Evolutionary conservation across 1,140 invertebrate species (phyloP), one percentile per base, ranked within the genome.

Genomic region (Pogonognathellus flavescens): DNA sequence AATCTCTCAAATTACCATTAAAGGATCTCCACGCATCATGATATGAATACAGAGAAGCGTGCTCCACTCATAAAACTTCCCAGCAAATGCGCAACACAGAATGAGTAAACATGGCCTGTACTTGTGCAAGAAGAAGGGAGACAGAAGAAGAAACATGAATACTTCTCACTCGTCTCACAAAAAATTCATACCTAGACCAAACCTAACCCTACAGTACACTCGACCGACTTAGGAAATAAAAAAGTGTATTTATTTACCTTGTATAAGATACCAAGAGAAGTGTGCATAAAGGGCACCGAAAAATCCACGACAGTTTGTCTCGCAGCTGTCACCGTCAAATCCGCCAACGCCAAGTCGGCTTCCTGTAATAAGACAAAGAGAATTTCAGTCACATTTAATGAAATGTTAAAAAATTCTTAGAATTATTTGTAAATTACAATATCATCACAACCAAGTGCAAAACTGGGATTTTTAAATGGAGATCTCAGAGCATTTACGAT

Each of bases 291-390:
- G 9, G 88, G 88, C 16, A 80, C 62, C 6, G 88, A 83, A 62
- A 89, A 89, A 70, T 88, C 87, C 20, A 89, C 88, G n/a, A 86
- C 86, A 20, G 20, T 80, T 70, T 85, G 62, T 60, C 88, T 84
- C 13, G 76, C 85, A 53, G 85, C 80, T 50, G 86, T 87, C n/a
- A 89, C 83, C 20, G 88, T 89, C 52, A 89, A 87, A 76, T 89
- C 88, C 5, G 86, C 87, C 25, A 89, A 70, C 6, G 88, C 88
- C 8, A 89, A 41, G 59, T 89, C 88, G 60, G 87, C 86, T 80
- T 89, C 88, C 87, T 89, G 82, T 60, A 52, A 88, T n/a, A 81
- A 80, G 13, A 86, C 9, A 52, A 66, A 70, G 2, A 41, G 31
- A 41, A 41, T n/a, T n/a, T n/a, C n/a, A n/a, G n/a, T n/a, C n/a